A percentile compares a stretch with the other conserved stretches of the same genome.
phyloP scores from a whole-genome alignment of 2,797 vertebrate species.

The Thripadectes ignobilis region DNA sequence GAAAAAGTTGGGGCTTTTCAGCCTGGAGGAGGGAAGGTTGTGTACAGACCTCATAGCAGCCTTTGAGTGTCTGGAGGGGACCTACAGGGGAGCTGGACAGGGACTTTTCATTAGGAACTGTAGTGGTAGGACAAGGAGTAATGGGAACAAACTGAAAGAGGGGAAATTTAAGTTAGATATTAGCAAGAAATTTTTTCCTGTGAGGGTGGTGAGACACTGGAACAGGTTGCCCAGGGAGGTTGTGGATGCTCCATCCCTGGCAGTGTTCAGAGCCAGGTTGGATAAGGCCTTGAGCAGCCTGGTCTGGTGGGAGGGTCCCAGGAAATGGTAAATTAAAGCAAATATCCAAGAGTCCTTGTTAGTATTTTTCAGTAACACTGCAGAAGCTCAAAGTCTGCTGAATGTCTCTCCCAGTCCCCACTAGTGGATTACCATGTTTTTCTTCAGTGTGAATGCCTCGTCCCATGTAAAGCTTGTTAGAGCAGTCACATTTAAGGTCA shows the following conservation, averaged over 20 bases:
- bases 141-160: not conserved
- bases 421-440: not conserved
- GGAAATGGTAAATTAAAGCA: not conserved
- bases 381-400: not conserved
- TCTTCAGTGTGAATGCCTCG: not conserved
- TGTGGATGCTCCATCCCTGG: not conserved
- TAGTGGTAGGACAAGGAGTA: not conserved
- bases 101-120: not conserved
- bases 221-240: not conserved
- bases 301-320: not conserved
- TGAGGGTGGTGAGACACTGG: not conserved
- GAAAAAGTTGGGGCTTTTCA: not conserved
- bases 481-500: not conserved
- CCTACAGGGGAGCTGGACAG: not conserved
- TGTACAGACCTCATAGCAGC: not conserved
- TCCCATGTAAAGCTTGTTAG: not conserved
- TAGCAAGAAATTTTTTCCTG: not conserved
- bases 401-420: not conserved
- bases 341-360: not conserved
- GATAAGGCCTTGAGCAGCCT: not conserved
- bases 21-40: not conserved
- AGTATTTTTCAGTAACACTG: not conserved
- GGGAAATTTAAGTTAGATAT: not conserved
- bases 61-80: not conserved
- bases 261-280: not conserved